A percentile compares a stretch with the other conserved stretches of the same genome.
phyloP scores from a whole-genome alignment of 2,113 vertebrate genomes.

The Orthonyx spaldingii region DNA sequence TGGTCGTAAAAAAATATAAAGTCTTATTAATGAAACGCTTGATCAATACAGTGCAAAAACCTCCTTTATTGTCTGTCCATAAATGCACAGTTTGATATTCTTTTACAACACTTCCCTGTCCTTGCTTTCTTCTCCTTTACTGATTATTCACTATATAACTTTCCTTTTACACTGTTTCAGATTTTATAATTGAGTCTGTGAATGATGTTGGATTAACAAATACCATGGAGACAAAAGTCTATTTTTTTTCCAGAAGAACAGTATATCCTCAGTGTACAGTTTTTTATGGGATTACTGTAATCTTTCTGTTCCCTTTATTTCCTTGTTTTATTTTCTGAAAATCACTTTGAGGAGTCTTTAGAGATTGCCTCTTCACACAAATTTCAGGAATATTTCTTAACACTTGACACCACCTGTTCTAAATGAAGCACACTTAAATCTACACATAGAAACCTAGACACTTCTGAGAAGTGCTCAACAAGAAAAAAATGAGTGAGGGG shows the following conservation, averaged over 20 bases:
- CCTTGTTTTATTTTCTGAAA: constrained; percentile 13
- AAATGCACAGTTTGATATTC: background rate
- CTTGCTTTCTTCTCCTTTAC: background rate
- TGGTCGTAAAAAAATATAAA: background rate
- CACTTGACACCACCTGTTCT: background rate
- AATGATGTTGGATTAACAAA: constrained; percentile 5
- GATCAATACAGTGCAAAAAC: background rate
- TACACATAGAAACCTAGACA: background rate
- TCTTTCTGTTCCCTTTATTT: background rate
- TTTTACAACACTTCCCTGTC: background rate
- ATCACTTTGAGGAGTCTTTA: background rate
- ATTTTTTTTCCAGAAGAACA: background rate
- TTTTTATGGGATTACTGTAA: background rate
- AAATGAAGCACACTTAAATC: background rate
- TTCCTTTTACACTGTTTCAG: background rate
- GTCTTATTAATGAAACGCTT: background rate
- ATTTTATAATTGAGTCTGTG: background rate
- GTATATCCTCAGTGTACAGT: background rate
- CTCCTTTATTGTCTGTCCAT: background rate
- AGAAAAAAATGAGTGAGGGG: fast-evolving
- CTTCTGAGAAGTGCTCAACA: background rate
- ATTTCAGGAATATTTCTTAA: background rate
- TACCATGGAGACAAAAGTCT: background rate
- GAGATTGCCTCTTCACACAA: background rate
- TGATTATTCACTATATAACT: background rate